Percentiles rank a stretch among this genome's conserved stretches.
Evolutionary conservation across 2,113 vertebrate genomes (phyloP).

Genomic region (Turnix velox): DNA sequence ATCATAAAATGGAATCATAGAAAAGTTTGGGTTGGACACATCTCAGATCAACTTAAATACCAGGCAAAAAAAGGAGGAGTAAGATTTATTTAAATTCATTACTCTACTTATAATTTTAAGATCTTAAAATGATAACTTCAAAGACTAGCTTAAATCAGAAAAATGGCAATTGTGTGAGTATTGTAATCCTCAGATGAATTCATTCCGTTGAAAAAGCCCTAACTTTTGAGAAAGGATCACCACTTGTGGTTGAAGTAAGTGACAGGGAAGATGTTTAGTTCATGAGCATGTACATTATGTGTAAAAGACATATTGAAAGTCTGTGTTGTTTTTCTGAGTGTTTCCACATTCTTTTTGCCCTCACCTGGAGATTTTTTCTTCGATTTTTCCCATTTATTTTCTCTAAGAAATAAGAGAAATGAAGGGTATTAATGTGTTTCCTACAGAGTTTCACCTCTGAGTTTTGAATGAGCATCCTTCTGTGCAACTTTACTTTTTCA

Average conservation of each 20-base stretch:
- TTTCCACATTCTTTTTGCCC: background rate
- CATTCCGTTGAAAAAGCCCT: background rate
- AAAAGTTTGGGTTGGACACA: no score
- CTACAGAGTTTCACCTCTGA: background rate
- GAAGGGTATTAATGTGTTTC: background rate
- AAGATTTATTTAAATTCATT: background rate
- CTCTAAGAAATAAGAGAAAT: background rate
- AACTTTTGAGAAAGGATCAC: background rate
- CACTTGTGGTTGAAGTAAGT: background rate
- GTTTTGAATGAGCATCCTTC: background rate
- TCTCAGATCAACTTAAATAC: background rate
- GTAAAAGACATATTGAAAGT: background rate
- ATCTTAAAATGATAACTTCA: background rate
- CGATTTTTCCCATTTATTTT: background rate
- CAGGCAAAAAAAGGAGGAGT: background rate
- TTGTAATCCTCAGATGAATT: background rate
- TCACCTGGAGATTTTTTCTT: background rate
- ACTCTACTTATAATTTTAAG: background rate
- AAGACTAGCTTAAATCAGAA: background rate
- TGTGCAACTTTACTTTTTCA: background rate
- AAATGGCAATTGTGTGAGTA: background rate
- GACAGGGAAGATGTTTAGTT: background rate
- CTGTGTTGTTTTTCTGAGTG: background rate
- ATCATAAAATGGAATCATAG: no score
- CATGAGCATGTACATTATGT: background rate